Percentiles rank a stretch among this genome's conserved stretches.
These are phyloP conservation scores for Mya arenaria DNA, from an alignment of 1,140 invertebrate genomes.

Conservation along the genomic window DNA sequence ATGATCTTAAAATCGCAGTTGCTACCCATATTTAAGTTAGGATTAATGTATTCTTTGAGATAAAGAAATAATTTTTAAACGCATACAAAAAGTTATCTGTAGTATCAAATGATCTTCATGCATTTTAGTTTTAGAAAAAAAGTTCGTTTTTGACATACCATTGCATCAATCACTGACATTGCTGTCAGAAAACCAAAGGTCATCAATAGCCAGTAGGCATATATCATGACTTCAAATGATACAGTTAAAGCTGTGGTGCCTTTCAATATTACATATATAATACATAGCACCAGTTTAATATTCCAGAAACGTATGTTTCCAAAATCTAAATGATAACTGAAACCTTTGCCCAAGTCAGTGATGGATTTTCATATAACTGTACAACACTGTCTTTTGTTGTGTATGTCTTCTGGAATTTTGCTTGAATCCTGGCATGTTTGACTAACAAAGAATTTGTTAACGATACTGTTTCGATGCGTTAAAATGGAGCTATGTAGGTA, in stretches of 20 bases:
- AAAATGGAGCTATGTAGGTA: too few species aligned
- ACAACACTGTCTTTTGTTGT: too few species aligned
- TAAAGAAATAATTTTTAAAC: too few species aligned
- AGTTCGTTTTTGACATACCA: conserved; percentile 5
- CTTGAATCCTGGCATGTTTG: too few species aligned
- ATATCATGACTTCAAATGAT: neutral
- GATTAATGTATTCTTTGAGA: too few species aligned
- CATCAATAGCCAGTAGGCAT: conserved; percentile 2
- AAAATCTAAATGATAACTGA: neutral
- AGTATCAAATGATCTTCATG: too few species aligned
- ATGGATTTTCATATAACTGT: neutral
- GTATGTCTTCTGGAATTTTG: too few species aligned
- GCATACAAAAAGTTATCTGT: too few species aligned
- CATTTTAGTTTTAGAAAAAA: neutral
- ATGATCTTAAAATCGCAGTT: too few species aligned
- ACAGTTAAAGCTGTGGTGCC: neutral
- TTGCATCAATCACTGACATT: neutral
- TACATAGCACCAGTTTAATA: neutral
- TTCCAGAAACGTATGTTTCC: neutral
- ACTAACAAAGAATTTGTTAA: too few species aligned
- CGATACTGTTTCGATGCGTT: too few species aligned
- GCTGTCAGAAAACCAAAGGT: neutral
- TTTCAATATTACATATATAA: neutral
- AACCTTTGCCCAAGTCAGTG: conserved; percentile 2
- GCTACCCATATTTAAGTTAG: too few species aligned